These are phyloP conservation scores for Platypus cylindrus DNA, from an alignment of 2,888 invertebrate species.

Conservation along the genomic window DNA sequence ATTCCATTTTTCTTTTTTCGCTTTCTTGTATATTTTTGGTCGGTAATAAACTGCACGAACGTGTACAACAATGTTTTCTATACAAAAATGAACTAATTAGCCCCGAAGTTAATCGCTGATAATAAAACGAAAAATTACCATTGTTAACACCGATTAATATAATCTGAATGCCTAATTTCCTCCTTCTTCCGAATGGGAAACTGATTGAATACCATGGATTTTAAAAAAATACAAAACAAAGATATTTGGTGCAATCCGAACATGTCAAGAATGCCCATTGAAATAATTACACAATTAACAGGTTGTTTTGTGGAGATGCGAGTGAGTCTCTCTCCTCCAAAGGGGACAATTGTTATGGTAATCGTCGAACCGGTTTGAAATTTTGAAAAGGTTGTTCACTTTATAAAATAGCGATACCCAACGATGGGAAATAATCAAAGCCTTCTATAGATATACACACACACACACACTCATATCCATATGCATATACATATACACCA, in stretches of 20 bases:
- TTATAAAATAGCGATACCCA: conserved; percentile 28
- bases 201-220: neutral
- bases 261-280: conserved; percentile 13
- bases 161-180: neutral
- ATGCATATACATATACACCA: no score
- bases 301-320: conserved; percentile 32
- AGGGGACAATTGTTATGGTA: conserved; percentile 37
- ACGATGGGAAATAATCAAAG: conserved; percentile 22
- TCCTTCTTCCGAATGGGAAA: no score
- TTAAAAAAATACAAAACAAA: neutral
- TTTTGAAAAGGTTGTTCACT: conserved; percentile 37
- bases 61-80: neutral
- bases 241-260: conserved; percentile 8
- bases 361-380: conserved; percentile 34
- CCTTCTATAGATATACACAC: no score
- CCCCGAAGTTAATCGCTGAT: no score
- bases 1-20: conserved; percentile 17
- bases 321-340: conserved; percentile 22
- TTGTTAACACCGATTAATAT: neutral
- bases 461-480: no score
- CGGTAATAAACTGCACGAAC: conserved; percentile 6
- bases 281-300: conserved; percentile 35
- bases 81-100: no score
- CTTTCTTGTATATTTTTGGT: conserved; percentile 8
- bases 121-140: neutral